Evolutionary conservation across 2,113 vertebrate species (phyloP), one percentile per base, ranked within the genome.

Genomic region (Gasterosteus aculeatus): DNA sequence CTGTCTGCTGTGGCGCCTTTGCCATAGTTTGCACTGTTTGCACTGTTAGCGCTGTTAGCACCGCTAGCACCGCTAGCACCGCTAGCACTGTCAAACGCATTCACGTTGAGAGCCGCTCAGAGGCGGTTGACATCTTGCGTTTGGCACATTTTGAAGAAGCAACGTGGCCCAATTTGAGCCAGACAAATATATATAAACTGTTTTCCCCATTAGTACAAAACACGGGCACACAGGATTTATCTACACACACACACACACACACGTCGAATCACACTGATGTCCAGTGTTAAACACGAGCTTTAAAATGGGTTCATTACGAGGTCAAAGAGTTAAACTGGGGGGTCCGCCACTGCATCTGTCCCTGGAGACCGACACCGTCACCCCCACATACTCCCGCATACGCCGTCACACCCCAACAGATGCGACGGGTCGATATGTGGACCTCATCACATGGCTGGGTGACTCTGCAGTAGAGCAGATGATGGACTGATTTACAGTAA

Each of bases 391-490:
- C 62, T 16, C 41, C 18, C 56, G 46, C 18, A 31, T 2, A 47
- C 42, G 10, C 22, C 2, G 41, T 58, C 63, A 79, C 49, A 85
- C 53, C 59, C 49, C 39, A 7, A 22, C 49, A 59, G 42, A 85
- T 72, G 54, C 31, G 60, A 14, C 38, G 4, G 33, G 33, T 33
- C 68, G 69, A 78, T 67, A 29, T 69, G 57, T 18, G 16, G 62
- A 41, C 5, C 8, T 10, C n/a, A 67, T 85, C 70, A 81, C 72
- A 80, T 72, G 80, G 78, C 51, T 81, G 84, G 57, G 4, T 76
- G 62, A 69, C 46, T 39, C 59, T 56, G 80, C 75, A 75, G 64
- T 3, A 62, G 53, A 78, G 69, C 70, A 80, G 64, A 65, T 78
- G 71, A 86, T 71, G 57, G 49, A 77, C 29, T 68, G 60, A 72